phyloP scores from a whole-genome alignment of 2,888 invertebrate species.

The Acleris emargana region DNA sequence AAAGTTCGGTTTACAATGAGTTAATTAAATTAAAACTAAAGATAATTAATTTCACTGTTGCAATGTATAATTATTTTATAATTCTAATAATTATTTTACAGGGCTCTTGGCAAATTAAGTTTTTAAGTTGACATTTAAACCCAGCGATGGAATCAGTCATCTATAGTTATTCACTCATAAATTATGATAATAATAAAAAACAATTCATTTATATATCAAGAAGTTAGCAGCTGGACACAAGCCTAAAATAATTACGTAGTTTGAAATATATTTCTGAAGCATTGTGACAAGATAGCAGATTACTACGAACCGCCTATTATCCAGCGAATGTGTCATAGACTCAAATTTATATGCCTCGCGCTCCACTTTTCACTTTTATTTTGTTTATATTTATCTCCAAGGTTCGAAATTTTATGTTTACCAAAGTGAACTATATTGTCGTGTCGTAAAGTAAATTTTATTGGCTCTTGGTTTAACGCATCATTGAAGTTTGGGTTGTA shows the following conservation, averaged over 20 bases:
- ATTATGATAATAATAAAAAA: too few relatives aligned
- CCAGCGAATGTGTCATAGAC: background rate
- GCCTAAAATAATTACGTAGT: too few relatives aligned
- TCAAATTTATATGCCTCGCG: conserved; percentile 6
- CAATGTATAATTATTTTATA: too few relatives aligned
- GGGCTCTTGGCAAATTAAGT: too few relatives aligned
- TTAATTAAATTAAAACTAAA: too few relatives aligned
- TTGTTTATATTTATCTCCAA: conserved; percentile 26
- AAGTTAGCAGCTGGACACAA: too few relatives aligned
- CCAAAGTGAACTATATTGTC: conserved; percentile 3
- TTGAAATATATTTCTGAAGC: background rate
- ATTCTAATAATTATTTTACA: too few relatives aligned
- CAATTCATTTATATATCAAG: background rate
- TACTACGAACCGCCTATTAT: background rate
- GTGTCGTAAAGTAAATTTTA: conserved; percentile 29
- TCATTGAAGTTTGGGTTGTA: conserved; percentile 14
- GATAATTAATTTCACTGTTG: too few relatives aligned
- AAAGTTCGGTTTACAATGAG: too few relatives aligned
- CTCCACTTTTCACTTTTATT: conserved; percentile 17
- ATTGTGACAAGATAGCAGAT: background rate
- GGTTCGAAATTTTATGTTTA: conserved; percentile 9
- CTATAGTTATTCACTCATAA: too few relatives aligned
- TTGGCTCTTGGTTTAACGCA: conserved; percentile 8
- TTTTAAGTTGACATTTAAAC: too few relatives aligned
- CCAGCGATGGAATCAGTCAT: too few relatives aligned